phyloP scores from a whole-genome alignment of 2,888 invertebrate genomes.

The Drosophila fulvimacula region DNA sequence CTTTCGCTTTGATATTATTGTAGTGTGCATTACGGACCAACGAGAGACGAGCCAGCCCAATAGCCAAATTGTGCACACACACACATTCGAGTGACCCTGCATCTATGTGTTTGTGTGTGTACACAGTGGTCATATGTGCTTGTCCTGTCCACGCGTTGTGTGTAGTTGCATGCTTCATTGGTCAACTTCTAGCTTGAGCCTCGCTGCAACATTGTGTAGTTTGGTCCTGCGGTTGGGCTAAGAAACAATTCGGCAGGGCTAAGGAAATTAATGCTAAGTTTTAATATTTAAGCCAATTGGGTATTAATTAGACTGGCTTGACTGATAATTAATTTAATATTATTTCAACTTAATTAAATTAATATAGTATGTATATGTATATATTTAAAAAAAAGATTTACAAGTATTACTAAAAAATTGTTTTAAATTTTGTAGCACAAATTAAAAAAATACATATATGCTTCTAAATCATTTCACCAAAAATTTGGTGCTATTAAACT shows the following conservation, averaged over 20 bases:
- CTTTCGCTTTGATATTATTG: conserved; percentile 83
- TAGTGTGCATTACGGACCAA: conserved; percentile 58
- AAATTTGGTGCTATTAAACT: no score
- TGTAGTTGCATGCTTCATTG: conserved; percentile 22
- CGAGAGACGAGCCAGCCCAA: conserved; percentile 5
- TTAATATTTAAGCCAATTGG: neutral
- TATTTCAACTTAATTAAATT: neutral
- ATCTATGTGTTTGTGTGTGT: neutral
- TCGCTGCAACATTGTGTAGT: conserved; percentile 7
- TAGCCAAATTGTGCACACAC: conserved; percentile 5
- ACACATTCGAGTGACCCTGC: neutral
- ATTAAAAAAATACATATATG: no score
- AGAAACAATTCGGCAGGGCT: neutral
- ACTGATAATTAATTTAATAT: neutral
- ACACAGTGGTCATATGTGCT: conserved; percentile 1
- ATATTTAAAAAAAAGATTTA: neutral
- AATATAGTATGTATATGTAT: neutral
- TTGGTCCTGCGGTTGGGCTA: neutral
- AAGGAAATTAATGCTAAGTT: neutral
- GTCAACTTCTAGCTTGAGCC: neutral
- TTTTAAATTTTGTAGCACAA: no score
- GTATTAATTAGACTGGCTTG: neutral
- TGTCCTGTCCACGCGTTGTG: conserved; percentile 15
- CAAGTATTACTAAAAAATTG: no score
- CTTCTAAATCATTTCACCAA: no score